A percentile compares a stretch with the other conserved stretches of the same genome.
Evolutionary conservation across 2,888 invertebrate species (phyloP).

Genomic region (Xanthia icteritia): DNA sequence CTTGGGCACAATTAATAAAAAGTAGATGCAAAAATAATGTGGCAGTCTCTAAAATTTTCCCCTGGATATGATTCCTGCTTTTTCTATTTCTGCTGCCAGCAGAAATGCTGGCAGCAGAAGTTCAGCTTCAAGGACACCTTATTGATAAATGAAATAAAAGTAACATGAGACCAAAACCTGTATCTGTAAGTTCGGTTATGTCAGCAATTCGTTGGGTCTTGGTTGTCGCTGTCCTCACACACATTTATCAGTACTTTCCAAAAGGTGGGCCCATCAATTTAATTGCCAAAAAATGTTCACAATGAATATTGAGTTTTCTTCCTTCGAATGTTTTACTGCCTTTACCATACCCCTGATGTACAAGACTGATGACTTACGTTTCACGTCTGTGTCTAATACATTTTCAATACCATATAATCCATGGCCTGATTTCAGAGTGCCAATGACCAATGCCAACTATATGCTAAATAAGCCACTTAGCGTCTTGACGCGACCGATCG

Average conservation of each 20-base stretch:
- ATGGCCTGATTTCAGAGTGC: constrained; percentile 44
- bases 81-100: neutral
- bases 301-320: neutral
- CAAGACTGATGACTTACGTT: neutral
- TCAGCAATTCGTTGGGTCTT: neutral
- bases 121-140: neutral
- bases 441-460: constrained; percentile 41
- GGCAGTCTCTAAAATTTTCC: neutral
- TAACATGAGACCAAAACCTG: neutral
- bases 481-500: constrained; percentile 13
- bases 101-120: no score
- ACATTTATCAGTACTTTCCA: neutral
- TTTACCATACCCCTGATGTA: neutral
- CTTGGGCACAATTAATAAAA: neutral
- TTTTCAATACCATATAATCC: constrained; percentile 39
- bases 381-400: neutral
- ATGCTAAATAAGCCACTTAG: constrained; percentile 51
- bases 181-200: neutral
- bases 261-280: neutral
- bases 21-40: neutral
- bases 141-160: neutral
- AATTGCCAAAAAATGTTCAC: neutral
- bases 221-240: neutral
- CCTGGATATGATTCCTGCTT: neutral
- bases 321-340: neutral